Evolutionary conservation across 30 jellyfish, hydroid and myxozoan genomes (phyloP).

Genomic region (Nemopilema nomurai): DNA sequence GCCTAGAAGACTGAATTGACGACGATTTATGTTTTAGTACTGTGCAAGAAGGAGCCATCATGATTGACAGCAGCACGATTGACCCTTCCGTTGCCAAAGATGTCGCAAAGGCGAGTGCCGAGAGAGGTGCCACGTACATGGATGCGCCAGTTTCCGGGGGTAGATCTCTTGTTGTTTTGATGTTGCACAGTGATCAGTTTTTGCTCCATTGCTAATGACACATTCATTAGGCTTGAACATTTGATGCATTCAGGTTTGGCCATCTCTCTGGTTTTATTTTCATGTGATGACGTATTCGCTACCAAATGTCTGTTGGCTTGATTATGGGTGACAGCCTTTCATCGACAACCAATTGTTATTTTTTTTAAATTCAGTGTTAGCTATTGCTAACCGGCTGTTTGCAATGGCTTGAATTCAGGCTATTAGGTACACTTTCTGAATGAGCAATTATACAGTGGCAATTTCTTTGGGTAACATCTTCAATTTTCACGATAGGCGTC

Average conservation of each 20-base stretch:
- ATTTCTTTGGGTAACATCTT: not conserved
- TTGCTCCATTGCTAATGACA: too few relatives aligned
- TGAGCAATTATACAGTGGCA: too few relatives aligned
- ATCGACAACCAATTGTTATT: not conserved
- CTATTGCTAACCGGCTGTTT: too few relatives aligned
- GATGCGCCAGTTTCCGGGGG: slow-evolving; percentile 99
- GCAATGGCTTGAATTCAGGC: too few relatives aligned
- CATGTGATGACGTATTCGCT: too few relatives aligned
- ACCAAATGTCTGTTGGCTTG: too few relatives aligned
- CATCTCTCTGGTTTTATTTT: too few relatives aligned
- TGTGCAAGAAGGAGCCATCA: slow-evolving; percentile 70
- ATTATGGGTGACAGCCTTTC: not conserved
- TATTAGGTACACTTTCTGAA: too few relatives aligned
- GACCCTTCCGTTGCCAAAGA: slow-evolving; percentile 98
- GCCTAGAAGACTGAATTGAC: not conserved
- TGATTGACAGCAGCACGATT: slow-evolving; percentile 98
- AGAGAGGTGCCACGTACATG: slow-evolving; percentile 69
- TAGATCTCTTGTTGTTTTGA: slow-evolving; percentile 4
- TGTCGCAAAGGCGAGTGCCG: slow-evolving; percentile 67
- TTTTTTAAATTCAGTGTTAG: too few relatives aligned
- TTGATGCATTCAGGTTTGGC: too few relatives aligned
- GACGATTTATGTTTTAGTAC: slow-evolving; percentile 46
- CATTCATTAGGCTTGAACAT: too few relatives aligned
- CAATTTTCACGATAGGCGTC: slow-evolving; percentile 64
- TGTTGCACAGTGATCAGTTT: too few relatives aligned